Evolutionary conservation across 1,140 invertebrate genomes (phyloP).

Genomic region (Drosophila ananassae): DNA sequence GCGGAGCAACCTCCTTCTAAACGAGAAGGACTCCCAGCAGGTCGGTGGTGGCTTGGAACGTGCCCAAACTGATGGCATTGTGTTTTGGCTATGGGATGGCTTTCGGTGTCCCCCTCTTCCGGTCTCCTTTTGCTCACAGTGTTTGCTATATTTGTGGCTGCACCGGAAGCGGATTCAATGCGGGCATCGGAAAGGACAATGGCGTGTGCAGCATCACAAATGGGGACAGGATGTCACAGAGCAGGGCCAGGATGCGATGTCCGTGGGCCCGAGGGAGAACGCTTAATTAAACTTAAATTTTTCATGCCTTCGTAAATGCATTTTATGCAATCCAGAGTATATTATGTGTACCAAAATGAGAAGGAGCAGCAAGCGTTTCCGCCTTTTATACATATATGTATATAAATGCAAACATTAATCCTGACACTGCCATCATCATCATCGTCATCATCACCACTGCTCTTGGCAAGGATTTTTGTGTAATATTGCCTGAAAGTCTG

Average conservation of each 20-base stretch:
- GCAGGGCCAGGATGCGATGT: constrained; percentile 53
- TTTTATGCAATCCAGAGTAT: constrained; percentile 52
- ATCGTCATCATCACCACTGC: constrained; percentile 25
- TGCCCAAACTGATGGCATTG: constrained; percentile 48
- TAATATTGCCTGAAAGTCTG: constrained; percentile 31
- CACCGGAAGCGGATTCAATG: constrained; percentile 73
- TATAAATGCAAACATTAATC: constrained; percentile 43
- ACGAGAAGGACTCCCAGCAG: constrained; percentile 46
- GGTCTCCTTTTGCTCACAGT: background rate
- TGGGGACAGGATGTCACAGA: constrained; percentile 66
- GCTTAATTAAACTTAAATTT: constrained; percentile 78
- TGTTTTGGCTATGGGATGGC: constrained; percentile 48
- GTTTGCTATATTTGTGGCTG: constrained; percentile 23
- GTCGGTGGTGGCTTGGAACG: constrained; percentile 27
- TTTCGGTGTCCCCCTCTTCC: constrained; percentile 22
- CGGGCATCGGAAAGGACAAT: constrained; percentile 66
- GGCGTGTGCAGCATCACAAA: constrained; percentile 38
- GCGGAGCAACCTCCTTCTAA: constrained; percentile 20
- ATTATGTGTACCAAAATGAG: constrained; percentile 27
- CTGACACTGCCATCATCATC: constrained; percentile 42
- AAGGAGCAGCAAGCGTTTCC: constrained; percentile 13
- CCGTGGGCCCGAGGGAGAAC: constrained; percentile 47
- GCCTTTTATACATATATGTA: background rate
- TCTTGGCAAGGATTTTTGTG: constrained; percentile 50
- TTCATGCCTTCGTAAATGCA: constrained; percentile 70